Base-by-base conservation (phyloP, 2,888 invertebrate genomes). In the Lasioglossum marginatum region DNA sequence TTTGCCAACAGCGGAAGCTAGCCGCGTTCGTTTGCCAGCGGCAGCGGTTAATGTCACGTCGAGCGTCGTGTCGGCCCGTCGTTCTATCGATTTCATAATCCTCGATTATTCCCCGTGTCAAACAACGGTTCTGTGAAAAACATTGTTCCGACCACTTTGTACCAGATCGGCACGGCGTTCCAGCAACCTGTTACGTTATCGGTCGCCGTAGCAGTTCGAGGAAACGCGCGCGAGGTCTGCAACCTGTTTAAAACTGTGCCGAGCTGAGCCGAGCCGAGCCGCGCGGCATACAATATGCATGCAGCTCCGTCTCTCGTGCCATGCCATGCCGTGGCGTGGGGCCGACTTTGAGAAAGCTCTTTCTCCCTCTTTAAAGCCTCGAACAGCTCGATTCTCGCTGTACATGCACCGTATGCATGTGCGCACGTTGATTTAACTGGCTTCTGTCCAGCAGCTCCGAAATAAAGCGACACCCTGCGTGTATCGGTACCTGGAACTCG, bases 121-220 rank as follows among this genome's bases (percentile, higher is more conserved):
- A 81, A 34, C 66, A 31, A 34, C 34, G 19, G 34, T 66, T 34
- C 31, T 16, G 66, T 16, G 43, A 71, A 43, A 16, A 76, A 71
- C 19, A 12, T 79, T 43, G 16, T 63, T 16, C 3, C 73, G 6
- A 34, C 19, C 6, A 16, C 52, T 78, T 57, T 43, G 27, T 12
- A 23, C 71, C 43, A 48, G 57, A 66, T 79, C 43, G 52, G 52
- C 31, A 60, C 27, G 57, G 60, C 70, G 40, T 45, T 48, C 63
- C 48, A 60, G 77, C 83, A 79, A 86, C 81, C 81, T 81, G 88
- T 89, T 87, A 88, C 88, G 71, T 79, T 80, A 79, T 83, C 74
- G 70, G 81, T 85, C 87, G 83, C 70, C 27, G 78, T 71, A 63
- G 68, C 72, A 52, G 63, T 75, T 68, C 78, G 74, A 79, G 77